These are phyloP conservation scores for Drosophila oshimai DNA, from an alignment of 1,140 invertebrate genomes.

Conservation along the genomic window DNA sequence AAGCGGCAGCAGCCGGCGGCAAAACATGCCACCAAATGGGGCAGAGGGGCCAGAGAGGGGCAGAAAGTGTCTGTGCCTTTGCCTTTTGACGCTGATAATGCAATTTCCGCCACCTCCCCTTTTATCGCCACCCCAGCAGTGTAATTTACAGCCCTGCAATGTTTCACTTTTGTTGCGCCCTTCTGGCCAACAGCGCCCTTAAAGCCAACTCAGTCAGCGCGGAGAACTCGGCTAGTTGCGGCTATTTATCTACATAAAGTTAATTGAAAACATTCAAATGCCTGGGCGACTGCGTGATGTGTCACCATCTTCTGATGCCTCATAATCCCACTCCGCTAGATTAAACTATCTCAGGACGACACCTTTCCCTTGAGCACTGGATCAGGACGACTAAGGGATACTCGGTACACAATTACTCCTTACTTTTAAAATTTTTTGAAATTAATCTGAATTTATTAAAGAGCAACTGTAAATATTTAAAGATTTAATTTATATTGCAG, in stretches of 20 bases:
- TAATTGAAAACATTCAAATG: slow-evolving; percentile 79
- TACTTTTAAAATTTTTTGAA: too few relatives aligned
- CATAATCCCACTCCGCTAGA: slow-evolving; percentile 42
- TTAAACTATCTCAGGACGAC: not conserved
- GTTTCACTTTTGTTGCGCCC: slow-evolving; percentile 66
- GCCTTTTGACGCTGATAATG: slow-evolving; percentile 80
- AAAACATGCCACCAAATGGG: slow-evolving; percentile 48
- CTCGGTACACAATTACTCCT: too few relatives aligned
- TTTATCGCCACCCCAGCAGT: not conserved
- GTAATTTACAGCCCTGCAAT: slow-evolving; percentile 78
- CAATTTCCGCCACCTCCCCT: slow-evolving; percentile 60
- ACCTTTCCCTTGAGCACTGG: not conserved
- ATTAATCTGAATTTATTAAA: too few relatives aligned
- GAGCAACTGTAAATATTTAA: too few relatives aligned
- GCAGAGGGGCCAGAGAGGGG: not conserved
- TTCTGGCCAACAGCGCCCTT: slow-evolving; percentile 25
- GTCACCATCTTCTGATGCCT: slow-evolving; percentile 70
- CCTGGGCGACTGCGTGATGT: slow-evolving; percentile 59
- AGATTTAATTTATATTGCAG: too few relatives aligned
- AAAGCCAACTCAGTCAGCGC: slow-evolving; percentile 32
- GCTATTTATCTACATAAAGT: slow-evolving; percentile 78
- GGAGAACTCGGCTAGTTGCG: slow-evolving; percentile 37
- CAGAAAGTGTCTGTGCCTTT: slow-evolving; percentile 10
- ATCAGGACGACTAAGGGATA: not conserved
- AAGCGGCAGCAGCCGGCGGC: slow-evolving; percentile 60